Conservation (phyloP, 1,140 invertebrate genomes). For the Neodiprion fabricii region DNA sequence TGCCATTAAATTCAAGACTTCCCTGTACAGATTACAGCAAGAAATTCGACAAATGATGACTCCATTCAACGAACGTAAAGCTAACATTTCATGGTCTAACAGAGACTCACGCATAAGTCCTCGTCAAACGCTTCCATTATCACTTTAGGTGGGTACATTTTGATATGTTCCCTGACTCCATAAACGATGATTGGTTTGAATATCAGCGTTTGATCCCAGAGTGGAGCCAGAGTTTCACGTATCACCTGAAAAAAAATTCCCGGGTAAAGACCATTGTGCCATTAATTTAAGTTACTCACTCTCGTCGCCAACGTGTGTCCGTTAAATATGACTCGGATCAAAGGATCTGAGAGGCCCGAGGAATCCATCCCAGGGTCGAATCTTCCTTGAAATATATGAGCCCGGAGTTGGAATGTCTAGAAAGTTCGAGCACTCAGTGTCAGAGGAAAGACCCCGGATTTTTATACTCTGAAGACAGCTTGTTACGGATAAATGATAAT, state of each 20-base stretch:
- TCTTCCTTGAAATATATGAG: conserved; percentile 69
- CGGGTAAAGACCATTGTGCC: background rate
- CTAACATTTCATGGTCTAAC: conserved; percentile 32
- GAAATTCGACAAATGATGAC: conserved; percentile 38
- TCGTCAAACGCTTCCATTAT: conserved; percentile 55
- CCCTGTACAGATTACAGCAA: conserved; percentile 43
- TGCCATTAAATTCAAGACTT: conserved; percentile 63
- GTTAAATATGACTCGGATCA: conserved; percentile 59
- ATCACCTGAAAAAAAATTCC: conserved; percentile 42
- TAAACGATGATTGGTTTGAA: conserved; percentile 59
- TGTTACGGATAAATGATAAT: conserved; percentile 26
- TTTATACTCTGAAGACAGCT: conserved; percentile 6
- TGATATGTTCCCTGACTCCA: conserved; percentile 58
- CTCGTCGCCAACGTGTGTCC: conserved; percentile 48
- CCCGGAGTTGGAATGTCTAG: conserved; percentile 61
- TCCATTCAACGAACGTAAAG: conserved; percentile 3
- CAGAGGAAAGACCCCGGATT: conserved; percentile 18
- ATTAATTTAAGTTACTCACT: conserved; percentile 36
- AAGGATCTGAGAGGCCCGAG: conserved; percentile 62
- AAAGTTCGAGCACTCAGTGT: conserved; percentile 39
- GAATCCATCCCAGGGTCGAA: conserved; percentile 63
- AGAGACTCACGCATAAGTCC: conserved; percentile 49
- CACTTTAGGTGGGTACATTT: conserved; percentile 58
- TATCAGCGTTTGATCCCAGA: conserved; percentile 68
- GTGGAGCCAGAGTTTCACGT: conserved; percentile 61